Evolutionary conservation across 2,113 vertebrate genomes (phyloP).

Genomic region (Chinchilla lanigera): DNA sequence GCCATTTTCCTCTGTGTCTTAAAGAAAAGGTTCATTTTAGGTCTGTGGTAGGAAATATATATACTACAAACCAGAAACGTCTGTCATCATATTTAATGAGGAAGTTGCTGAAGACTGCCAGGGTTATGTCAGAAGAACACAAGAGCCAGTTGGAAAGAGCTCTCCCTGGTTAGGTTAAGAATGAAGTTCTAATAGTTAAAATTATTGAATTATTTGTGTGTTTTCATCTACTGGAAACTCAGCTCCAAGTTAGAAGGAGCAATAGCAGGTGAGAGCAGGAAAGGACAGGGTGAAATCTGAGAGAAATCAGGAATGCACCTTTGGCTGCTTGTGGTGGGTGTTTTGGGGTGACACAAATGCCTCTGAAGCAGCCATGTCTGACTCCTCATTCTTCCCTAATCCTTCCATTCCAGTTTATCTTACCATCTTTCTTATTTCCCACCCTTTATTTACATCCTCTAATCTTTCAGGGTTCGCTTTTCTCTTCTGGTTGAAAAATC

Average conservation of each 20-base stretch:
- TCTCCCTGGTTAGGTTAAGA: background rate
- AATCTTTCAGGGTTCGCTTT: background rate
- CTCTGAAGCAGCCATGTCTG: background rate
- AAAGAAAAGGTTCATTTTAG: background rate
- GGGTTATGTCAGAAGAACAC: background rate
- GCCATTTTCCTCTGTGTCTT: background rate
- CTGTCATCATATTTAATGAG: background rate
- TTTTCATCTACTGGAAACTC: background rate
- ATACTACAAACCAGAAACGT: background rate
- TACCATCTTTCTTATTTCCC: background rate
- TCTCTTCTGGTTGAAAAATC: background rate
- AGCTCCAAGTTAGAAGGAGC: background rate
- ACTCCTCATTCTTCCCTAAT: background rate
- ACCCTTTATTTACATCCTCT: background rate
- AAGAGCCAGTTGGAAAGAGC: background rate
- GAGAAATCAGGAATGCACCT: background rate
- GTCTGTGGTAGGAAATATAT: background rate
- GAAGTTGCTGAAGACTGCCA: background rate
- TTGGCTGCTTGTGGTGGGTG: background rate
- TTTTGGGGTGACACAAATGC: background rate
- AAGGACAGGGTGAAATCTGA: background rate
- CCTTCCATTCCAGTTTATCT: background rate
- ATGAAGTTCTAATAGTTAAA: background rate
- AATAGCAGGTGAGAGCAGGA: background rate
- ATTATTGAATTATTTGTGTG: background rate